Evolutionary conservation across 2,888 invertebrate genomes (phyloP).

Genomic region (Zaprionus bogoriensis): DNA sequence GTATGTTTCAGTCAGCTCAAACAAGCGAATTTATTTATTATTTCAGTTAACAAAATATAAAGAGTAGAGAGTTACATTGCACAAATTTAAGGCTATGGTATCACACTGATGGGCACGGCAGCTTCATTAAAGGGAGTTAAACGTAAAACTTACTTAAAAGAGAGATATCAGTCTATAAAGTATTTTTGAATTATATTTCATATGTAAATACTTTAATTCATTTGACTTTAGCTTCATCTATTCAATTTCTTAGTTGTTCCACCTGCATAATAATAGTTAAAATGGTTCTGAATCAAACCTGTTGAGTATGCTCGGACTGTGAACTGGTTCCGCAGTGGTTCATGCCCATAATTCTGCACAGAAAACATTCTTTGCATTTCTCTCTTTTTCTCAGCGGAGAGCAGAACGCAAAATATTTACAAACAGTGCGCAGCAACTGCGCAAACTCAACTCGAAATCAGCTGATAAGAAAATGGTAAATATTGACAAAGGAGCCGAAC

Average conservation of each 20-base stretch:
- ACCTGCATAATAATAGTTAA: no score
- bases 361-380: not conserved
- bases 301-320: not conserved
- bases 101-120: no score
- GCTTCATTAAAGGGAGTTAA: no score
- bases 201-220: no score
- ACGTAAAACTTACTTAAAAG: no score
- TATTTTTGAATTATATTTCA: no score
- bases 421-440: constrained; percentile 49
- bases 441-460: constrained; percentile 55
- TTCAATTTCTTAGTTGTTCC: no score
- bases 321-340: not conserved
- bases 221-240: no score
- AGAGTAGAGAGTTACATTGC: no score
- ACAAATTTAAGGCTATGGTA: no score
- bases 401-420: constrained; percentile 58
- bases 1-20: constrained; percentile 1
- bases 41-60: not conserved
- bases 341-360: not conserved
- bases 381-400: constrained; percentile 1
- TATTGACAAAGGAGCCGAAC: constrained; percentile 54
- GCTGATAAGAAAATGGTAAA: constrained; percentile 43
- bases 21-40: not conserved
- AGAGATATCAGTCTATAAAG: no score
- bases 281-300: not conserved